Percentiles rank a stretch among this genome's conserved stretches.
Evolutionary conservation across 2,113 vertebrate genomes (phyloP).

Genomic region (Xerus inauris): DNA sequence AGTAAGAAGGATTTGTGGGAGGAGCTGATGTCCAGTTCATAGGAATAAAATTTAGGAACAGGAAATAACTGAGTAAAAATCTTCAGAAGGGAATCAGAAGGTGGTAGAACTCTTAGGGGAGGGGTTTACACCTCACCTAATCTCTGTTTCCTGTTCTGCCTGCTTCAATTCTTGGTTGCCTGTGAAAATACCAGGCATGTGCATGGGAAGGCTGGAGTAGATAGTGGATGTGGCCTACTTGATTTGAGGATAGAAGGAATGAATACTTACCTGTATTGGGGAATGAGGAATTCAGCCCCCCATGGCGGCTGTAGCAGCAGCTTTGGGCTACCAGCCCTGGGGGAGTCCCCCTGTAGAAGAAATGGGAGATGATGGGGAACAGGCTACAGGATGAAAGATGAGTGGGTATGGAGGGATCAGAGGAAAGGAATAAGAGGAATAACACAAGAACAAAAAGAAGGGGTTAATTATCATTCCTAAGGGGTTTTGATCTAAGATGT

Average conservation of each 20-base stretch:
- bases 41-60: not conserved
- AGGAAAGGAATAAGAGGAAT: conserved; percentile 13
- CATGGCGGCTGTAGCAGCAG: conserved; percentile 83
- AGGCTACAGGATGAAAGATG: conserved; percentile 31
- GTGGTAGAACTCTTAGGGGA: not conserved
- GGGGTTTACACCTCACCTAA: conserved; percentile 73
- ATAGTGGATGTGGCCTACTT: not conserved
- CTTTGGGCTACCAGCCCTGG: conserved; percentile 81
- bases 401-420: conserved; percentile 10
- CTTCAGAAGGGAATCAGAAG: conserved; percentile 6
- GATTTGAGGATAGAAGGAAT: not conserved
- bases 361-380: conserved; percentile 75
- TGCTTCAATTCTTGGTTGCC: conserved; percentile 65
- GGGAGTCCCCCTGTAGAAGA: conserved; percentile 72
- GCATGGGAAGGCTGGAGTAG: not conserved
- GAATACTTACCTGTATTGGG: conserved; percentile 60
- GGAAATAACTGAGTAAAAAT: not conserved
- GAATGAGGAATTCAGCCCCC: conserved; percentile 38
- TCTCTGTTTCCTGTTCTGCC: conserved; percentile 59
- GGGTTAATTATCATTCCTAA: not conserved
- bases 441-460: not conserved
- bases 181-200: conserved; percentile 71
- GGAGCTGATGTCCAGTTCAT: not conserved
- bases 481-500: not conserved
- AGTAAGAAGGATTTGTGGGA: not conserved